Evolutionary conservation across 2,113 vertebrate genomes (phyloP), one percentile per base, ranked within the genome.

Genomic region (Anolis carolinensis): DNA sequence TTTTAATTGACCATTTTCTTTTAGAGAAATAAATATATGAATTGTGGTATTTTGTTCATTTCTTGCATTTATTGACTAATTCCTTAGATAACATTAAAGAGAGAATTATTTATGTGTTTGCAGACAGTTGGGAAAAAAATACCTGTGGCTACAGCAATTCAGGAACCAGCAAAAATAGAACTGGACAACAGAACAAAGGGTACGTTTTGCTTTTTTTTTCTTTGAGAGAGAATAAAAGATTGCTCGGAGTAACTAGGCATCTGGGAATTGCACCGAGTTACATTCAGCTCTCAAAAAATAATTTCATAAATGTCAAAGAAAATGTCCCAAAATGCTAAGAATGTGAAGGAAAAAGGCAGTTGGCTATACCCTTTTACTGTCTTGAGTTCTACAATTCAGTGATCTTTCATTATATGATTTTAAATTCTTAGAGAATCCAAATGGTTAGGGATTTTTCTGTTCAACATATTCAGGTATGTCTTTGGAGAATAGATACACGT

Each of bases 101-200:
- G 23, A 91, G 84, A 7, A 86, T 91, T 63, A 84, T 92, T 89
- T 86, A 1, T 79, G 77, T 91, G 70, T 93, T 93, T 85, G 10
- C 95, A 98, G 97, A 94, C 84, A 86, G 94, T 93, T 89, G 97
- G 96, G 84, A 98, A 97, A 94, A 99, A 98, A 96, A 90, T 97
- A 84, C 95, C 95, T 81, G 90, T 95, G 92, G 84, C 93, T 52
- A 91, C 95, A 50, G 90, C 93, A 92, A 90, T 96, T 91, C 93
- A 97, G 89, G 98, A 99, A 91, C 94, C 96, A 27, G 95, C 97
- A 90, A 99, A 99, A 97, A 92, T 96, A 10, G 98, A 99, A 93
- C 95, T 97, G 84, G 98, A 99, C 88, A 95, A 92, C 96, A 98
- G 97, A 96, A 93, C 95, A 87, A 99, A 98, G 96, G 96, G 98